These are phyloP conservation scores for Punctoribates punctum DNA, from an alignment of 2,888 invertebrate genomes.

Conservation along the genomic window DNA sequence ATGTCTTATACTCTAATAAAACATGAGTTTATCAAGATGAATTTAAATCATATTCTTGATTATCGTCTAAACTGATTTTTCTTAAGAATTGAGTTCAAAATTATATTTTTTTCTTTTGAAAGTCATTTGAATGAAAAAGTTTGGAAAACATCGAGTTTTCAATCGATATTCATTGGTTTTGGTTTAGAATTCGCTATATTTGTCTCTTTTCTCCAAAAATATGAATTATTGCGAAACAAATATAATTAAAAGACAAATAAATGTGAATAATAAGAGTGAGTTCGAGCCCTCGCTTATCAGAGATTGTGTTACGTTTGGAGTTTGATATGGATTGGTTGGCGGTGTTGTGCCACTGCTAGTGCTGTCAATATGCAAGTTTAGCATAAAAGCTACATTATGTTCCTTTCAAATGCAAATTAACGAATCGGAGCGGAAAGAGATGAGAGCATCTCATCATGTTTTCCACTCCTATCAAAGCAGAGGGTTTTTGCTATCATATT, in stretches of 20 bases:
- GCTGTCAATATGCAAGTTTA: constrained; percentile 5
- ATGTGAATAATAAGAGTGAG: neutral
- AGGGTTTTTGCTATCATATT: constrained; percentile 32
- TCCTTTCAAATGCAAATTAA: constrained; percentile 26
- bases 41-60: too few species aligned
- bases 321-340: neutral
- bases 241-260: neutral
- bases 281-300: neutral
- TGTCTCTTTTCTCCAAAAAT: too few species aligned
- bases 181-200: too few species aligned
- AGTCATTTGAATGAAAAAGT: too few species aligned
- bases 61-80: too few species aligned
- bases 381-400: constrained; percentile 33
- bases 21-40: too few species aligned
- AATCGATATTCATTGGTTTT: too few species aligned
- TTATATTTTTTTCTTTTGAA: too few species aligned
- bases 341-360: neutral
- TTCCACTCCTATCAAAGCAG: neutral
- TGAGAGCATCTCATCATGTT: constrained; percentile 32
- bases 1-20: too few species aligned
- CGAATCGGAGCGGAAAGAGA: constrained; percentile 32
- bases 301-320: neutral
- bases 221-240: too few species aligned
- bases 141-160: too few species aligned
- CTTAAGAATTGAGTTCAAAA: too few species aligned